These are phyloP conservation scores for Allygus modestus DNA, from an alignment of 2,888 invertebrate species.

Conservation along the genomic window DNA sequence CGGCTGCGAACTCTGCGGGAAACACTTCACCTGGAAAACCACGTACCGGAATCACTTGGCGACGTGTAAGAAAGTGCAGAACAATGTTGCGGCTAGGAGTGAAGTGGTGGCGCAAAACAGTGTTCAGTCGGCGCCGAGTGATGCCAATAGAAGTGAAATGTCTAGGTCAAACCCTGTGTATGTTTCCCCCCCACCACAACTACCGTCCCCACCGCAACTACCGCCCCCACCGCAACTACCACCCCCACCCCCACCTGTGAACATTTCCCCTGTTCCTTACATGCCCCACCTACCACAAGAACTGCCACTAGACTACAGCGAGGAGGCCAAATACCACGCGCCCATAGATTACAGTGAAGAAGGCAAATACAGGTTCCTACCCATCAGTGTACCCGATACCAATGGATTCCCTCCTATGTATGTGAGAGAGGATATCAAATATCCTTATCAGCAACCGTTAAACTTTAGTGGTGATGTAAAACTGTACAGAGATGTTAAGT, in stretches of 20 bases:
- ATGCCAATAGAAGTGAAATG: neutral
- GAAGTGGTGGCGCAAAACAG: neutral
- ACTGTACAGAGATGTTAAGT: neutral
- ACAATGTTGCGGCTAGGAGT: neutral
- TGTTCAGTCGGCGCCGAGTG: neutral
- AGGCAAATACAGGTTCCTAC: neutral
- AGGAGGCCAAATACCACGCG: slow-evolving; percentile 21
- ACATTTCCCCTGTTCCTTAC: neutral
- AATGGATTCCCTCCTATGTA: neutral
- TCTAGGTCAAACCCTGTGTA: neutral
- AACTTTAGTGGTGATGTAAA: slow-evolving; percentile 19
- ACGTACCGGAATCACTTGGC: slow-evolving; percentile 2
- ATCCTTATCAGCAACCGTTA: slow-evolving; percentile 30
- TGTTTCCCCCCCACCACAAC: neutral
- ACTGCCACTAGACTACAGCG: slow-evolving; percentile 31
- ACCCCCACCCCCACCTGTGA: neutral
- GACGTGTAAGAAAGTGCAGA: slow-evolving; percentile 5
- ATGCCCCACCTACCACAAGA: slow-evolving; percentile 18
- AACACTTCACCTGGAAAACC: slow-evolving; percentile 28
- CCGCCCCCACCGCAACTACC: neutral
- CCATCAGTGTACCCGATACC: neutral
- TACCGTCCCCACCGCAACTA: neutral
- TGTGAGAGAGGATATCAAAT: slow-evolving; percentile 15
- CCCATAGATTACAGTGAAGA: slow-evolving; percentile 17
- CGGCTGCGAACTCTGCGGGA: slow-evolving; percentile 30